These are phyloP conservation scores for Agrypnia vestita DNA, from an alignment of 1,140 invertebrate genomes.

Conservation along the genomic window DNA sequence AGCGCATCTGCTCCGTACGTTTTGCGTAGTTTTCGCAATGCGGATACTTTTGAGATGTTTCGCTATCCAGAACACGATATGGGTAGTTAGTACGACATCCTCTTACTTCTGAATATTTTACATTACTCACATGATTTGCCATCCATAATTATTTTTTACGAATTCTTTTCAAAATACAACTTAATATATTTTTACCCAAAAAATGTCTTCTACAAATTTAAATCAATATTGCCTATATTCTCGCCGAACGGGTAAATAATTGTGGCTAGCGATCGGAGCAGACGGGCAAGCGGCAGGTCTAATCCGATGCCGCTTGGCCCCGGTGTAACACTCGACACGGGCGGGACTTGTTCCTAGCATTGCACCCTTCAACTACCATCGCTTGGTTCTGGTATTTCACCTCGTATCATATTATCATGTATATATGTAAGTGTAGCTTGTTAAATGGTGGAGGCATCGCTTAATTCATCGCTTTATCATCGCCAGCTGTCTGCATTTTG, in stretches of 20 bases:
- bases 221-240: not conserved
- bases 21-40: not conserved
- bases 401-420: conserved; percentile 52
- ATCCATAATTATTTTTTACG: too few relatives aligned
- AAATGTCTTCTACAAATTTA: not conserved
- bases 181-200: not conserved
- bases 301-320: not conserved
- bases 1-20: too few relatives aligned
- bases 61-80: not conserved
- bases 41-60: conserved; percentile 15
- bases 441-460: conserved; percentile 56
- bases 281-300: not conserved
- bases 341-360: conserved; percentile 26
- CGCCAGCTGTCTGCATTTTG: conserved; percentile 52
- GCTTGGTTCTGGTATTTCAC: conserved; percentile 53
- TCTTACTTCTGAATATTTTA: too few relatives aligned
- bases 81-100: not conserved
- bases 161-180: too few relatives aligned
- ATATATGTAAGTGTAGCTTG: conserved; percentile 47
- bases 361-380: conserved; percentile 51
- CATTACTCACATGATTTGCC: too few relatives aligned
- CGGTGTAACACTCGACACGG: conserved; percentile 17
- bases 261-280: conserved; percentile 37
- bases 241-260: not conserved
- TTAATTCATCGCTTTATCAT: conserved; percentile 60